phyloP scores from a whole-genome alignment of 2,113 vertebrate species.

The Rhinogobius similis region DNA sequence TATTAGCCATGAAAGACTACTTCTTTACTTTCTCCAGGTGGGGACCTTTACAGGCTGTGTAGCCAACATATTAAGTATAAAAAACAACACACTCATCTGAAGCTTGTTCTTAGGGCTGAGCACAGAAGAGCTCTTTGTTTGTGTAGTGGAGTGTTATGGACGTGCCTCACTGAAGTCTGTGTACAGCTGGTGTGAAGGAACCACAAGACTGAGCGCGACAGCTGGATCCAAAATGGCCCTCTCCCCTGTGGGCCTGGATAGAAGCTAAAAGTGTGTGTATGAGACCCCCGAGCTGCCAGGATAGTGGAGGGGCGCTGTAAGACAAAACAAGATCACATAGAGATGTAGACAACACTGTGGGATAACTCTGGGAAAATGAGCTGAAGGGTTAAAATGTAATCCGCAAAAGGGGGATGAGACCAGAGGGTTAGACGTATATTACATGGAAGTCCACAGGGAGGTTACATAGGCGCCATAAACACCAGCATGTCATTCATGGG shows the following conservation, averaged over 20 bases:
- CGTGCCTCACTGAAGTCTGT: constrained; percentile 84
- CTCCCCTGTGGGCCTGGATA: constrained; percentile 11
- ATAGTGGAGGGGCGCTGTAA: neutral
- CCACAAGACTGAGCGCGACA: constrained; percentile 60
- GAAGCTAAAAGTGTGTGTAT: constrained; percentile 24
- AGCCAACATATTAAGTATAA: neutral
- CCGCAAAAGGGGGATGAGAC: constrained; percentile 11
- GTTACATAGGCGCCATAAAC: constrained; percentile 46
- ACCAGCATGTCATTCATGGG: constrained; percentile 51
- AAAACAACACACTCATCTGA: constrained; percentile 1
- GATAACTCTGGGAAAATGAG: constrained; percentile 26
- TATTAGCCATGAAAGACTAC: neutral
- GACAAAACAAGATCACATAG: constrained; percentile 20
- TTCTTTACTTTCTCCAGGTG: neutral
- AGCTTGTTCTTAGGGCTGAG: constrained; percentile 23
- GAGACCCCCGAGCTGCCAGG: constrained; percentile 50
- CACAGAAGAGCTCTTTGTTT: constrained; percentile 63
- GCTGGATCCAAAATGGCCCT: constrained; percentile 59
- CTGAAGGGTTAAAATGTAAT: constrained; percentile 43
- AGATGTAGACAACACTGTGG: constrained; percentile 11
- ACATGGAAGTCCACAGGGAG: constrained; percentile 36
- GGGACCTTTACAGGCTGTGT: neutral
- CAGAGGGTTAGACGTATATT: constrained; percentile 23
- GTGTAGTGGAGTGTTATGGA: constrained; percentile 81
- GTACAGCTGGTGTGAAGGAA: constrained; percentile 83